Evolutionary conservation across 92 coral and sea anemone genomes (phyloP).

Genomic region (Parazoanthus swiftii): DNA sequence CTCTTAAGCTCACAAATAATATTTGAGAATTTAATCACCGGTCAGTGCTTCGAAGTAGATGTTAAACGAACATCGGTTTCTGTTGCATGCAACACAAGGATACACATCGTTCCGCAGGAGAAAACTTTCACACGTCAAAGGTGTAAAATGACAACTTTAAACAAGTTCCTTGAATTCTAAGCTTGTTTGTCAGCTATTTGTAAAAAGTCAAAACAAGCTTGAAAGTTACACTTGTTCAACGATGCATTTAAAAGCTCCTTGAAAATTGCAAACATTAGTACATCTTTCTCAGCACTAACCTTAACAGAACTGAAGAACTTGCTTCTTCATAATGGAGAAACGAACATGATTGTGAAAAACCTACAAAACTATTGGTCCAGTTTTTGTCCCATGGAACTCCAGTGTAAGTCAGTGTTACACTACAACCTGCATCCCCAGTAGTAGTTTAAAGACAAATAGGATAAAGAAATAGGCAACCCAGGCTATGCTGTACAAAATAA

Average conservation of each 20-base stretch:
- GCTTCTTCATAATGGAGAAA: neutral
- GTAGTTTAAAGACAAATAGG: no score
- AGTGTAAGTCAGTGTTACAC: neutral
- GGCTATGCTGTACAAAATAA: no score
- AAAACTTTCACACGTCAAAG: constrained; percentile 36
- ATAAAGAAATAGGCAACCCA: no score
- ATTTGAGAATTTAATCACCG: no score
- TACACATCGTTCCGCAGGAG: constrained; percentile 44
- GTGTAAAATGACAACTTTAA: neutral
- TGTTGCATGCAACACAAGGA: constrained; percentile 32
- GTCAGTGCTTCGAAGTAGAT: constrained; percentile 53
- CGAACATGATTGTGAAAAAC: neutral
- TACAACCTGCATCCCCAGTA: no score
- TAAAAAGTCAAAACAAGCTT: constrained; percentile 41
- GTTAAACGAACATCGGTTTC: constrained; percentile 46
- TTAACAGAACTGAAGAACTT: neutral
- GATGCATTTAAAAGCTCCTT: constrained; percentile 46
- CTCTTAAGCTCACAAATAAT: no score
- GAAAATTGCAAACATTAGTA: constrained; percentile 12
- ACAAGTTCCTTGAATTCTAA: constrained; percentile 36
- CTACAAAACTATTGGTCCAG: neutral
- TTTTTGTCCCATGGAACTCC: neutral
- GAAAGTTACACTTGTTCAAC: constrained; percentile 33
- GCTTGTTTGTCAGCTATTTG: constrained; percentile 47
- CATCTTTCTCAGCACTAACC: neutral